Evolutionary conservation across 1,140 invertebrate genomes (phyloP).

Genomic region (Tyrophagus putrescentiae): DNA sequence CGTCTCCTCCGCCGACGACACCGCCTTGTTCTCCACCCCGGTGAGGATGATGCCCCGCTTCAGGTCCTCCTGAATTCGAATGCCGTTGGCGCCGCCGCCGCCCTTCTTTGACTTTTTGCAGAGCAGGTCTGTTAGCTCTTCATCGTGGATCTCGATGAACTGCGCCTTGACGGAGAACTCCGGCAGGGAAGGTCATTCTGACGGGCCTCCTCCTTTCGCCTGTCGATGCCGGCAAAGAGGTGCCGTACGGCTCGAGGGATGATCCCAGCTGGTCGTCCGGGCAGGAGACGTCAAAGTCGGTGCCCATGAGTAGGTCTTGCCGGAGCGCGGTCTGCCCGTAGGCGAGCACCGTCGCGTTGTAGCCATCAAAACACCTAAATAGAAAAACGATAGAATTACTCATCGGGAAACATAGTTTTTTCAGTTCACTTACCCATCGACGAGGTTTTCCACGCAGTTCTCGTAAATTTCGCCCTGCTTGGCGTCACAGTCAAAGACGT

Average conservation of each 20-base stretch:
- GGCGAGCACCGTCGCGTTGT: constrained; percentile 86
- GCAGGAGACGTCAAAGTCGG: constrained; percentile 64
- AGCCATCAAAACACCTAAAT: constrained; percentile 57
- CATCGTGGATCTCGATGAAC: constrained; percentile 65
- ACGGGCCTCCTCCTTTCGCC: constrained; percentile 44
- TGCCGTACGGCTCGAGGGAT: constrained; percentile 82
- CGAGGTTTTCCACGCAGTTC: constrained; percentile 63
- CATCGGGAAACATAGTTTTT: too few relatives aligned
- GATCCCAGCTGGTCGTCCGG: constrained; percentile 59
- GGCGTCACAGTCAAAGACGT: constrained; percentile 65
- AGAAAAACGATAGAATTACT: constrained; percentile 5
- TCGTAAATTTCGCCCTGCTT: constrained; percentile 61
- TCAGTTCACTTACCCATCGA: constrained; percentile 48
- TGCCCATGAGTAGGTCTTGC: constrained; percentile 98
- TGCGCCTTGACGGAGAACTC: constrained; percentile 62
- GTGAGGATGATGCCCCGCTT: constrained; percentile 72
- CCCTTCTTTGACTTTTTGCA: constrained; percentile 34
- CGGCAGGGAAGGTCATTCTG: constrained; percentile 48
- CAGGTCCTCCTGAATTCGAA: constrained; percentile 83
- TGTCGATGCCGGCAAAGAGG: constrained; percentile 65
- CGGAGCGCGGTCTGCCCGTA: constrained; percentile 91
- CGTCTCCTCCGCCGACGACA: constrained; percentile 58
- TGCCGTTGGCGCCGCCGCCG: constrained; percentile 29
- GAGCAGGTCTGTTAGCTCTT: constrained; percentile 83
- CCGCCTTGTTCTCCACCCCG: constrained; percentile 63